Evolutionary conservation across 2,888 invertebrate genomes (phyloP), one percentile per base, ranked within the genome.

Genomic region (Hololepta plana): DNA sequence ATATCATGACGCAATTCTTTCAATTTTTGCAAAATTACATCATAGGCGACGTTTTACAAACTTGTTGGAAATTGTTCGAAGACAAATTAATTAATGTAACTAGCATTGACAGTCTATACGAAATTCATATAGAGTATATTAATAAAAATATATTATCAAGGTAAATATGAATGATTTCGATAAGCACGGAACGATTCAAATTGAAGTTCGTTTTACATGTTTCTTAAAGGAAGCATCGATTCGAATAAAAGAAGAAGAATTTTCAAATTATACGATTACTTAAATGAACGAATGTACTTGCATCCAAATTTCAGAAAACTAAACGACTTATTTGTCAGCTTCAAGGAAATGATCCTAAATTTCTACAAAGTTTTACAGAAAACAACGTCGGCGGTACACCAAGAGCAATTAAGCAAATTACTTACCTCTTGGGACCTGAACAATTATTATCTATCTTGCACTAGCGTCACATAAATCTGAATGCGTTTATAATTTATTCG

Each of bases 21-120:
- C 66, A 73, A 30, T 72, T 76, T 0, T 47, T 81, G 13, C 74
- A 80, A 46, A 75, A 72, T 52, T 81, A 82, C 45, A 64, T 82
- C 27, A 72, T 74, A 1, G 73, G 76, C 1, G 77, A 72, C 26
- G 79, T 80, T 14, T 57, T 82, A 14, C 69, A 75, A 26, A 62
- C 68, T 1, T 74, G 75, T 2, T 82, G 81, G 81, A 64, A 64
- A 2, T 67, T 70, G 32, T 73, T 82, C 35, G 72, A 75, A 39
- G 66, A 66, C 32, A 71, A 72, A n/a, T n/a, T n/a, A n/a, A n/a
- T n/a, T n/a, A n/a, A n/a, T n/a, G n/a, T n/a, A n/a, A n/a, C n/a
- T n/a, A n/a, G n/a, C n/a, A n/a, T 84, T 5, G 81, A 82, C 41
- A 71, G 73, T 33, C 53, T 84, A 9, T 77, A 81, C 39, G 59